phyloP scores from a whole-genome alignment of 2,797 vertebrate genomes.

The Remorina albescens region DNA sequence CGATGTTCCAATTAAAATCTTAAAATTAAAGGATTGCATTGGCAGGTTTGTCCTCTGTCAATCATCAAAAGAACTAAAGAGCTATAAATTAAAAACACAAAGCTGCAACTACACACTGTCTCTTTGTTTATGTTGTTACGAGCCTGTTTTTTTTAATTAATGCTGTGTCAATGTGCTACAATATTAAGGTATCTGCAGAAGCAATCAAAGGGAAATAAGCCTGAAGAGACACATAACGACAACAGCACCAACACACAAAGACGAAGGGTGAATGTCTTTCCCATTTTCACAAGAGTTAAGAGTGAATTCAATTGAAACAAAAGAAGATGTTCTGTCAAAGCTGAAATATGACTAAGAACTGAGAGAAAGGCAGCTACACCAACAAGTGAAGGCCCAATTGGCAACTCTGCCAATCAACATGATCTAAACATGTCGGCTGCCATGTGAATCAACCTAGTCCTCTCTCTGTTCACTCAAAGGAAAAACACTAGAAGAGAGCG shows the following conservation, averaged over 20 bases:
- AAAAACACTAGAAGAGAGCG: constrained; percentile 23
- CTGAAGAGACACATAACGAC: constrained; percentile 4
- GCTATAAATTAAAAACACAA: constrained; percentile 20
- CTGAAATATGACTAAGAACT: constrained; percentile 28
- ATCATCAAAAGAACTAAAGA: constrained; percentile 7
- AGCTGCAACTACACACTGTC: neutral
- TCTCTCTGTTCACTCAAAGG: constrained; percentile 27
- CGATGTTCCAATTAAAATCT: constrained; percentile 8
- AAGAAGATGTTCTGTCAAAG: constrained; percentile 4
- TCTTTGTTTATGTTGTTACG: neutral
- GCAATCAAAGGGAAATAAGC: constrained; percentile 28
- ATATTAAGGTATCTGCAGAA: constrained; percentile 16
- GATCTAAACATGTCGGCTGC: constrained; percentile 2
- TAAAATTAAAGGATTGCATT: constrained; percentile 1
- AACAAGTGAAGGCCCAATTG: constrained; percentile 20
- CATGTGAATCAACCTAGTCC: constrained; percentile 24
- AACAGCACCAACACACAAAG: constrained; percentile 13
- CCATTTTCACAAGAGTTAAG: neutral
- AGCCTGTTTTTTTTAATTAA: constrained; percentile 13
- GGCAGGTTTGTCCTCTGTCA: constrained; percentile 6
- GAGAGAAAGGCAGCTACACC: neutral
- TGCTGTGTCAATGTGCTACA: constrained; percentile 16
- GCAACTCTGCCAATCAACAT: constrained; percentile 37
- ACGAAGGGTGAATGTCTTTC: neutral
- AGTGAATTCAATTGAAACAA: constrained; percentile 13